Percentiles rank a stretch among this genome's conserved stretches.
Conservation (phyloP, 2,113 vertebrate species). For the Brienomyrus brachyistius region DNA sequence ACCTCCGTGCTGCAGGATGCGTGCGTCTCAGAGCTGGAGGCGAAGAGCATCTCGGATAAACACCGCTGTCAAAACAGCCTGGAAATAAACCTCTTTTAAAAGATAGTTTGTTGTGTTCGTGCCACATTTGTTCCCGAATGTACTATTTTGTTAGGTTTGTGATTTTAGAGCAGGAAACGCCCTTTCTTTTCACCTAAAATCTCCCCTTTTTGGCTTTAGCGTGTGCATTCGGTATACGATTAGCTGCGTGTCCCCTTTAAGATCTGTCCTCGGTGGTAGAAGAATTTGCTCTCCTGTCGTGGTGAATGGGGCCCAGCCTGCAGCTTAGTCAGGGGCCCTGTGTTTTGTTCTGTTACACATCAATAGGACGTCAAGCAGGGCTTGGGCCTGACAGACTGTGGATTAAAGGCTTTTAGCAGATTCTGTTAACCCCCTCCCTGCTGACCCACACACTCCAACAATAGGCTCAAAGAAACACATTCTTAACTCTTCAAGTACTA, state of each 20-base stretch:
- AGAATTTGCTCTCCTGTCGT: constrained; percentile 47
- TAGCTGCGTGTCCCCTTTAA: constrained; percentile 42
- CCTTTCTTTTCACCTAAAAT: not conserved
- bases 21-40: not conserved
- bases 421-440: constrained; percentile 67
- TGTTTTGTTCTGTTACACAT: constrained; percentile 81
- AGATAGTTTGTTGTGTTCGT: not conserved
- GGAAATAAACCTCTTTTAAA: not conserved
- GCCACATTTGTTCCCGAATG: not conserved
- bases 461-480: constrained; percentile 66
- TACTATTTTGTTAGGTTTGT: not conserved
- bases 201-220: not conserved
- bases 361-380: constrained; percentile 71
- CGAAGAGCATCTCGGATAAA: not conserved
- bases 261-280: constrained; percentile 34
- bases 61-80: not conserved
- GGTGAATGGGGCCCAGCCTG: constrained; percentile 54
- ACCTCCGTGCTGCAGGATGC: not conserved
- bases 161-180: not conserved
- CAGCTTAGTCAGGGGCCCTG: constrained; percentile 80
- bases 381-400: constrained; percentile 66
- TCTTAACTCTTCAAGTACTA: constrained; percentile 54
- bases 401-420: constrained; percentile 71
- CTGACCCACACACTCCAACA: constrained; percentile 59
- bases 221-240: constrained; percentile 11